Percentiles rank a stretch among this genome's conserved stretches.
Evolutionary conservation across 2,888 invertebrate species (phyloP).

Genomic region (Lydus trimaculatus): DNA sequence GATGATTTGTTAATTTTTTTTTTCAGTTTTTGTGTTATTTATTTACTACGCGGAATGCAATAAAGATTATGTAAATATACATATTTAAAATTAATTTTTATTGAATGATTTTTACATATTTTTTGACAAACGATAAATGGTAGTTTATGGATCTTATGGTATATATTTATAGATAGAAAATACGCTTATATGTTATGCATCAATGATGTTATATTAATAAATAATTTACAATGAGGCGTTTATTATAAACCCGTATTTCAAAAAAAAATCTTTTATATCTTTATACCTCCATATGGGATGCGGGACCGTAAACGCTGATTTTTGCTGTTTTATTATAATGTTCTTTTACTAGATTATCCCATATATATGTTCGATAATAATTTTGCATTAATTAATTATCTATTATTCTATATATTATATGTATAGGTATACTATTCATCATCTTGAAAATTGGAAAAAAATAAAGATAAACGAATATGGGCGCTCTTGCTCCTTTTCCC

Average conservation of each 20-base stretch:
- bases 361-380: background rate
- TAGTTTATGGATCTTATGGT: too few relatives aligned
- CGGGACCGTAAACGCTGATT: background rate
- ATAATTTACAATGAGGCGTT: slow-evolving; percentile 2
- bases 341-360: slow-evolving; percentile 1
- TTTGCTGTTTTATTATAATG: background rate
- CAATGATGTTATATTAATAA: background rate
- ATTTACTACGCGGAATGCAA: too few relatives aligned
- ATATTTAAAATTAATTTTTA: too few relatives aligned
- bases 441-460: background rate
- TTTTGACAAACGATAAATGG: too few relatives aligned
- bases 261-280: background rate
- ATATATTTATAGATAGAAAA: too few relatives aligned
- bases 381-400: background rate
- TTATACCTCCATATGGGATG: background rate
- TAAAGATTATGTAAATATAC: too few relatives aligned
- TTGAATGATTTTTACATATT: too few relatives aligned
- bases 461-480: too few relatives aligned
- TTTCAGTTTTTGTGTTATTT: too few relatives aligned
- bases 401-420: background rate
- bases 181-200: background rate
- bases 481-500: too few relatives aligned
- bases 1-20: too few relatives aligned
- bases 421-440: background rate
- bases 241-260: slow-evolving; percentile 1